Base-by-base conservation (phyloP, 1,140 invertebrate species). In the Ooceraea biroi region DNA sequence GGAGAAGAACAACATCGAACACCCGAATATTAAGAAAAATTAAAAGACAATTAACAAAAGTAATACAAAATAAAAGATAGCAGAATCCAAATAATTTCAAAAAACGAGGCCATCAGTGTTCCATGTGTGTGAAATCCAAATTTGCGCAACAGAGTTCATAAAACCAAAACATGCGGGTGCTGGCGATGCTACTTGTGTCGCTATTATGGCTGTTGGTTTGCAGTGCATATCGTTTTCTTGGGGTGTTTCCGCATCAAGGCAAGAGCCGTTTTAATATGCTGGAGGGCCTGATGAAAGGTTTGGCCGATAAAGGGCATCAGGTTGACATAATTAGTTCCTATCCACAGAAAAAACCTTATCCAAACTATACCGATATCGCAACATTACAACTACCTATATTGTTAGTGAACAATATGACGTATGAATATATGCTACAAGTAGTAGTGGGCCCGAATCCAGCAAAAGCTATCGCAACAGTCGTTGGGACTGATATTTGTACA, bases 221-320 rank as follows among this genome's bases (percentile, higher is more conserved):
- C n/a, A n/a, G n/a, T n/a, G n/a, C n/a, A n/a, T n/a, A n/a, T n/a
- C n/a, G n/a, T n/a, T n/a, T n/a, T n/a, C n/a, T n/a, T 0, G 93
- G 94, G 8, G 68, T 96, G 1, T 94, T 96, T 66, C 94, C 94
- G 0, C 91, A 95, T 4, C 90, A 91, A 0, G 94, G 91, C n/a
- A 95, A 94, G 85, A 96, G 96, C 61, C 96, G 96, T 86, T 95
- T 94, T 68, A 93, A 95, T 65, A 93, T 96, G 68, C 95, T 95
- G 30, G 94, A 95, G 4, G 91, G 92, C 0, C 73, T 96, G 65
- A 94, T 95, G 88, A 95, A 95, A 80, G 95, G 93, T 12, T 73
- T 96, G 25, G n/a, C n/a, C n/a, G n/a, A n/a, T n/a, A n/a, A n/a
- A n/a, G n/a, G n/a, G n/a, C n/a, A n/a, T n/a, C n/a, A 95, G 44